Evolutionary conservation across 2,113 vertebrate genomes (phyloP), one percentile per base, ranked within the genome.

Genomic region (Aspidoscelis tigris): DNA sequence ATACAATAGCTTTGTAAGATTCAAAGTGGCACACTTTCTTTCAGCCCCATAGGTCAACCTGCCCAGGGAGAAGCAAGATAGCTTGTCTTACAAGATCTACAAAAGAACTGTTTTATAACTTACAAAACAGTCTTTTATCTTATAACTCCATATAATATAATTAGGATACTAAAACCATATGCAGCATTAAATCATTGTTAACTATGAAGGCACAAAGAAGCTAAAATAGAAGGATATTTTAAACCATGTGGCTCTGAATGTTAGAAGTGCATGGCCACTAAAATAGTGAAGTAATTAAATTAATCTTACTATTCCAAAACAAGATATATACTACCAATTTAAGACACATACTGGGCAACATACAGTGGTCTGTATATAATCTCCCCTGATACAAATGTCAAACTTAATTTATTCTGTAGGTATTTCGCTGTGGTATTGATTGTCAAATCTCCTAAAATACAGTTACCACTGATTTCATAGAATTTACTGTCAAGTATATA

Each of bases 1-100:
- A 82, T 74, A 64, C 87, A 61, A 7, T 71, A 84, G 83, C 80
- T 90, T 66, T 41, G 16, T 66, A 83, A 70, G 22, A 78, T 79
- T 87, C 74, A 89, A 86, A 78, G 66, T 80, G 43, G 22, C 18
- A 3, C 2, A 4, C 84, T 90, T 85, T 86, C 12, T 14, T 82
- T 55, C 0, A 76, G 86, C 80, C 76, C 85, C 18, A 18, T 66
- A 87, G 20, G 10, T 79, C 44, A 72, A 81, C 41, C 14, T 33
- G 72, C 78, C 80, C 71, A 70, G 74, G n/a, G 41, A 81, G 85
- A 58, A 80, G 66, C 21, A 77, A 55, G 77, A 71, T 14, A 70
- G 26, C 22, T 76, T 76, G 26, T 33, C 64, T 80, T 83, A 41
- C n/a, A n/a, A 69, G 68, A 69, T 14, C 68, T n/a, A 26, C 26